phyloP scores from a whole-genome alignment of 2,113 vertebrate species.

The Lycaon pictus region DNA sequence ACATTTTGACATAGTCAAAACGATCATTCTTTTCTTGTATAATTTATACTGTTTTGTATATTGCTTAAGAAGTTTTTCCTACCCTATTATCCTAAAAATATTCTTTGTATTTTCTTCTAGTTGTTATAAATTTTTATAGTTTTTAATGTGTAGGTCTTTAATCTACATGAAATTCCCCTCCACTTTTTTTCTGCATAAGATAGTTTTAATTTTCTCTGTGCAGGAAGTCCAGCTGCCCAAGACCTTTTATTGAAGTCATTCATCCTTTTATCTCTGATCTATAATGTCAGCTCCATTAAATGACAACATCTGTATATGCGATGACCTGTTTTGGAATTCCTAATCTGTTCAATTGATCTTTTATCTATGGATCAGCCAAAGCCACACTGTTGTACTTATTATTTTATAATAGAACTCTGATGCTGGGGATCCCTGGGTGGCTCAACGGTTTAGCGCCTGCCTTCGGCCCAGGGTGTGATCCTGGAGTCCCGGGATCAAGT shows the following conservation, averaged over 20 bases:
- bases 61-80: neutral
- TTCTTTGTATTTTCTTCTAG: neutral
- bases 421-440: too few species aligned
- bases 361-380: neutral
- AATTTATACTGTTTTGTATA: neutral
- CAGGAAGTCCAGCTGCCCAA: neutral
- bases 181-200: neutral
- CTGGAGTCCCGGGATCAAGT: too few species aligned
- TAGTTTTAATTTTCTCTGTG: neutral
- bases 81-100: neutral
- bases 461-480: too few species aligned
- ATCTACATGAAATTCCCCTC: neutral
- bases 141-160: neutral
- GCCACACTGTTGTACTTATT: neutral
- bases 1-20: neutral
- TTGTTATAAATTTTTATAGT: neutral
- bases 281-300: neutral
- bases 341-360: neutral
- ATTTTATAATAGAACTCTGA: neutral
- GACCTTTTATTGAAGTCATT: neutral
- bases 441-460: too few species aligned
- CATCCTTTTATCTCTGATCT: neutral
- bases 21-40: neutral
- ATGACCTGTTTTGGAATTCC: neutral
- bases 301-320: neutral